A percentile compares a stretch with the other conserved stretches of the same genome.
Conservation (phyloP, 2,888 invertebrate species). For the Tenodera sinensis region DNA sequence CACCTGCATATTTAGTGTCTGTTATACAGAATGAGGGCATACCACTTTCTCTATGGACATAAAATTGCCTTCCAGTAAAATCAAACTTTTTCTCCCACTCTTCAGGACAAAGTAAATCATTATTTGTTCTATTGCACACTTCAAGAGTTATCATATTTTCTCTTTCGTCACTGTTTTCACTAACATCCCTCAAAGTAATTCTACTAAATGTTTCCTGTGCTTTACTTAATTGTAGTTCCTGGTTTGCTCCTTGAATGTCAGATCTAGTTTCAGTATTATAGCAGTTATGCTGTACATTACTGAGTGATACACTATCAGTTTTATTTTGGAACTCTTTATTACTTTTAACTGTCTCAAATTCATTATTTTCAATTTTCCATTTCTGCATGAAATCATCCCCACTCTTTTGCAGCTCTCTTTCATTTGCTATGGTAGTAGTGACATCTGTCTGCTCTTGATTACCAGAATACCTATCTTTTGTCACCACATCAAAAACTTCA, state of each 20-base stretch:
- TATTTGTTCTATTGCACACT: background rate
- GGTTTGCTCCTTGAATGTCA: background rate
- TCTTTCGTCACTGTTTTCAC: background rate
- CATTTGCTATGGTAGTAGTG: background rate
- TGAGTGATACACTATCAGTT: background rate
- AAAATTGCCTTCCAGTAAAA: slow-evolving; percentile 37
- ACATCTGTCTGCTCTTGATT: background rate
- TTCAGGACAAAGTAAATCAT: background rate
- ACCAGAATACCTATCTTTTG: background rate
- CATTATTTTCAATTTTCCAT: background rate
- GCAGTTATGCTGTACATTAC: background rate
- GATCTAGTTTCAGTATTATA: background rate
- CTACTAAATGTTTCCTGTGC: background rate
- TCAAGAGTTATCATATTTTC: background rate
- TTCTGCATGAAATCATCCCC: background rate
- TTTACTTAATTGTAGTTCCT: background rate
- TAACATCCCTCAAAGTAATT: background rate
- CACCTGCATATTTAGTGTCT: slow-evolving; percentile 18
- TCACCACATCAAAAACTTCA: background rate
- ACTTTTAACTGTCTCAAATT: background rate
- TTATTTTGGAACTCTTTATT: background rate
- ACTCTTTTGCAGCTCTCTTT: background rate
- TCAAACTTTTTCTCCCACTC: slow-evolving; percentile 35
- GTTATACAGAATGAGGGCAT: slow-evolving; percentile 37
- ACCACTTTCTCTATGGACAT: slow-evolving; percentile 40